A percentile compares a stretch with the other conserved stretches of the same genome.
Conservation (phyloP, 2,113 vertebrate genomes). For the Cervus canadensis region DNA sequence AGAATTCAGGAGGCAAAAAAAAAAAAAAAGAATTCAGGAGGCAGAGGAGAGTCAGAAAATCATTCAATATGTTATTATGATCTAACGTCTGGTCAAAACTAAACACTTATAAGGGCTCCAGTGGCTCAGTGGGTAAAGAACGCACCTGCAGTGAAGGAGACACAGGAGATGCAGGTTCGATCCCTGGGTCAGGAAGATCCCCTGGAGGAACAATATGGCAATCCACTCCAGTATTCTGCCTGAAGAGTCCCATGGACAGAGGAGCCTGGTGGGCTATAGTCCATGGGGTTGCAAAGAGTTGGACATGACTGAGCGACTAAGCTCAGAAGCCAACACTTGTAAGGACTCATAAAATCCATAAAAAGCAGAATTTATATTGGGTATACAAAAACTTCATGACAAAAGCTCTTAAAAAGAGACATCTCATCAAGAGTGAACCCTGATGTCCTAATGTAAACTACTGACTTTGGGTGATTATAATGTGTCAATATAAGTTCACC, state of each 20-base stretch:
- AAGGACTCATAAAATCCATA: background rate
- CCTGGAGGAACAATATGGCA: background rate
- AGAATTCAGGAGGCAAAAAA: background rate
- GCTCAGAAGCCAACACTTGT: background rate
- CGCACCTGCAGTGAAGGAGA: background rate
- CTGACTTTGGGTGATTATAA: background rate
- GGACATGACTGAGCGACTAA: background rate
- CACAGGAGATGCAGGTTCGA: background rate
- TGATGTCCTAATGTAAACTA: background rate
- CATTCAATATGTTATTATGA: background rate
- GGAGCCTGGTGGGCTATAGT: background rate
- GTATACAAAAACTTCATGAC: background rate
- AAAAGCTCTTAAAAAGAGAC: background rate
- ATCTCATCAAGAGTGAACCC: background rate
- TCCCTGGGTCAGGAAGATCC: background rate
- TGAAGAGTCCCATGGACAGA: background rate
- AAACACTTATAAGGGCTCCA: background rate
- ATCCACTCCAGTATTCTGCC: background rate
- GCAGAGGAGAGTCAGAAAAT: background rate
- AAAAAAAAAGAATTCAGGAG: background rate
- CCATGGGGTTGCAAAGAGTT: background rate
- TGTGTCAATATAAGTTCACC: background rate
- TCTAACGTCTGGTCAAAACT: background rate
- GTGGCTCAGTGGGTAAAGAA: background rate
- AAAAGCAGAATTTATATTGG: background rate